phyloP scores from a whole-genome alignment of 35 echinoderm and acorn worm species.

The Strongylocentrotus purpuratus region DNA sequence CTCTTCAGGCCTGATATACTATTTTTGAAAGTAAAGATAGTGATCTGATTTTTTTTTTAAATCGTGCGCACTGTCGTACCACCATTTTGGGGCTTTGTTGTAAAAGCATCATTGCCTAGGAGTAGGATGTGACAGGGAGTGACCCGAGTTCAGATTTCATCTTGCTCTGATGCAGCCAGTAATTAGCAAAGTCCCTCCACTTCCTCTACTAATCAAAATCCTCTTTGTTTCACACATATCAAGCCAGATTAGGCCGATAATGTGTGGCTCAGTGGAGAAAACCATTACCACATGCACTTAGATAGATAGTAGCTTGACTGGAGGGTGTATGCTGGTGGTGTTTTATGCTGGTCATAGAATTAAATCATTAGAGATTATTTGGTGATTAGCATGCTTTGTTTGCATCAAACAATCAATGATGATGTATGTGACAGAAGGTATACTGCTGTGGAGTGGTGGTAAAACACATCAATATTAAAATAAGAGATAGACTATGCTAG shows the following conservation, averaged over 20 bases:
- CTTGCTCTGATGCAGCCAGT: background rate
- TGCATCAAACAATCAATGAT: background rate
- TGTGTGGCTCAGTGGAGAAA: background rate
- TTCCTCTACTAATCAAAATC: background rate
- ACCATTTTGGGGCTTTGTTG: background rate
- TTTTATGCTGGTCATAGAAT: background rate
- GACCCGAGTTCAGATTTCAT: background rate
- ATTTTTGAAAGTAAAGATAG: too few species aligned
- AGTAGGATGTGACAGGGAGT: background rate
- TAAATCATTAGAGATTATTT: background rate
- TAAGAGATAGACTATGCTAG: too few species aligned
- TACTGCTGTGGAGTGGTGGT: too few species aligned
- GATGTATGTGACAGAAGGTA: background rate
- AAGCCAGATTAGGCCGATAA: background rate
- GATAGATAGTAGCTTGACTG: background rate
- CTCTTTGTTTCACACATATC: conserved; percentile 1
- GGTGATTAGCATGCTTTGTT: background rate
- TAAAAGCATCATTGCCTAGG: background rate
- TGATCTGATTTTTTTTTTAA: too few species aligned
- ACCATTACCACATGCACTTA: background rate
- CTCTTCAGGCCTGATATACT: too few species aligned
- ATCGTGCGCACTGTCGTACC: too few species aligned
- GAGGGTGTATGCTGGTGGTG: background rate
- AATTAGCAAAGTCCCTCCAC: background rate
- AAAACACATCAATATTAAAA: too few species aligned